Evolutionary conservation across 2,797 vertebrate genomes (phyloP).

Genomic region (Pterois miles): DNA sequence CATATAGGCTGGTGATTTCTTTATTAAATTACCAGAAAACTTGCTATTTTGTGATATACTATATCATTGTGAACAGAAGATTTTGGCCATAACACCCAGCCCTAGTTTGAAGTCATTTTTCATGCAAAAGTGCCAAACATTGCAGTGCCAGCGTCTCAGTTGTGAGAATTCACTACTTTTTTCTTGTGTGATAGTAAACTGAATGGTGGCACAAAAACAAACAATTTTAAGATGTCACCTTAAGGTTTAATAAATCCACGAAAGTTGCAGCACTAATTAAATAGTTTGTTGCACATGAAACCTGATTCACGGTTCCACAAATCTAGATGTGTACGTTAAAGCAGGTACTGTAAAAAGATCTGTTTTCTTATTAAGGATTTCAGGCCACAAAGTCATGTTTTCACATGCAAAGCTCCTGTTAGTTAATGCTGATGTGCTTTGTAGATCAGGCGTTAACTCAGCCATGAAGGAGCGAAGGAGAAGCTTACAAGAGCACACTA

Average conservation of each 20-base stretch:
- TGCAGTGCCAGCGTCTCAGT: not conserved
- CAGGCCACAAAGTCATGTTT: not conserved
- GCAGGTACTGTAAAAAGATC: not conserved
- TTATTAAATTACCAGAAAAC: too few relatives aligned
- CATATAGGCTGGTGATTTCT: too few relatives aligned
- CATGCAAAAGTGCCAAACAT: not conserved
- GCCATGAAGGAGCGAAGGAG: not conserved
- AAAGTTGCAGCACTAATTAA: not conserved
- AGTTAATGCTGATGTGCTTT: not conserved
- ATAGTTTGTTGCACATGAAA: not conserved
- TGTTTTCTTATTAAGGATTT: not conserved
- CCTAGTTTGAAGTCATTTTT: not conserved
- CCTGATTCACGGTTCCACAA: not conserved
- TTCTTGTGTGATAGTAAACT: not conserved
- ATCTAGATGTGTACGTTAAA: not conserved
- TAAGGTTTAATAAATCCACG: not conserved
- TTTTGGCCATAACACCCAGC: too few relatives aligned
- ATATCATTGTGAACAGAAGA: too few relatives aligned
- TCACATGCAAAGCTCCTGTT: not conserved
- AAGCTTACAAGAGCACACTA: not conserved
- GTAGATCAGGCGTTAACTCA: not conserved
- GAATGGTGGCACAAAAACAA: not conserved
- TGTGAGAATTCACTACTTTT: too few relatives aligned
- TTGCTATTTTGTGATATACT: too few relatives aligned
- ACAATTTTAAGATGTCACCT: not conserved